These are phyloP conservation scores for Ceyx erithaca DNA, from an alignment of 2,797 vertebrate genomes.

Conservation along the genomic window DNA sequence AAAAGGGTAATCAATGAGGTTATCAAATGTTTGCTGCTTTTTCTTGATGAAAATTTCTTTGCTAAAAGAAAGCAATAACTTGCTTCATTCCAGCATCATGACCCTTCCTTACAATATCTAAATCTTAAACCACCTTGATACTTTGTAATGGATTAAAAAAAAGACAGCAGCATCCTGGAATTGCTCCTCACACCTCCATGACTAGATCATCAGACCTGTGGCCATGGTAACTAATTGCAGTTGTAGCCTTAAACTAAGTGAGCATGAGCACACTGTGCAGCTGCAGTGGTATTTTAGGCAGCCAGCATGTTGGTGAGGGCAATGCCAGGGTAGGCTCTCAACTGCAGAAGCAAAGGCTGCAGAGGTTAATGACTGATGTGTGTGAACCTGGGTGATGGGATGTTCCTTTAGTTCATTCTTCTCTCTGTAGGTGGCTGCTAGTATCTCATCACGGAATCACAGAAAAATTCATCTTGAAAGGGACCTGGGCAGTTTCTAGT, in stretches of 20 bases:
- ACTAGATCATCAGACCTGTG: neutral
- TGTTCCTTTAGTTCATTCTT: neutral
- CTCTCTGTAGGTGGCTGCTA: neutral
- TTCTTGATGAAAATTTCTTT: neutral
- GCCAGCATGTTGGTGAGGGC: neutral
- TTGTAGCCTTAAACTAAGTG: neutral
- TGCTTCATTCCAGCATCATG: neutral
- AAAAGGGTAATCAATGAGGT: neutral
- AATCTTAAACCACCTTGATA: neutral
- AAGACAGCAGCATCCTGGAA: neutral
- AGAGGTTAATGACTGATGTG: neutral
- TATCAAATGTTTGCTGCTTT: neutral
- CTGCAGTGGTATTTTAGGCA: neutral
- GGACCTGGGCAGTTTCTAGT: neutral
- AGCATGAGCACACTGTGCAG: neutral
- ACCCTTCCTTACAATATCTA: neutral
- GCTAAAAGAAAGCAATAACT: neutral
- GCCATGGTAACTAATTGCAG: neutral
- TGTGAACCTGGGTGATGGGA: neutral
- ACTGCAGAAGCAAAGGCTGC: neutral
- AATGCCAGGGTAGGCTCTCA: neutral
- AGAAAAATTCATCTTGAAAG: neutral
- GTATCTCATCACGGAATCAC: neutral
- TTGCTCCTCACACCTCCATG: rapidly evolving
- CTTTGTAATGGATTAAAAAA: neutral